These are phyloP conservation scores for Monomorium pharaonis DNA, from an alignment of 1,140 invertebrate species.

Conservation along the genomic window DNA sequence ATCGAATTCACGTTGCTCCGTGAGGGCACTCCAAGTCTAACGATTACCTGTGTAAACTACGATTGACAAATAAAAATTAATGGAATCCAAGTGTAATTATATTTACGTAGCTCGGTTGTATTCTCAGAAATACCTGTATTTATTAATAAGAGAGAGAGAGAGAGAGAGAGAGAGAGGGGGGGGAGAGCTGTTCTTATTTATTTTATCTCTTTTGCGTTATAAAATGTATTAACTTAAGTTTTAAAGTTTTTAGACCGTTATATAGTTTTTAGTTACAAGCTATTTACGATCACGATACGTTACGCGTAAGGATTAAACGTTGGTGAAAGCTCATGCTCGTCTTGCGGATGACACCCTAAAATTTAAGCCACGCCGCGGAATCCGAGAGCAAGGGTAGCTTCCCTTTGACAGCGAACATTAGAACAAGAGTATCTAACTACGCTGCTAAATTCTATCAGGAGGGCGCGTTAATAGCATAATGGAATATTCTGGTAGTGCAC, in stretches of 20 bases:
- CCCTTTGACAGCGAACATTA: constrained; percentile 32
- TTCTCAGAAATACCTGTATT: neutral
- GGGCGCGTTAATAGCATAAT: constrained; percentile 32
- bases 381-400: neutral
- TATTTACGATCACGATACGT: neutral
- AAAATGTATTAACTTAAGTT: neutral
- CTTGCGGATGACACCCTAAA: constrained; percentile 17
- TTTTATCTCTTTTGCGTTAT: neutral
- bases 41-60: neutral
- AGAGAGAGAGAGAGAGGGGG: too few species aligned
- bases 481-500: neutral
- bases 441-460: constrained; percentile 34
- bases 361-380: constrained; percentile 18
- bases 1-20: neutral
- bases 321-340: neutral
- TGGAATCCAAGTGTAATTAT: neutral
- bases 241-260: neutral
- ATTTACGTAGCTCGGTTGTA: neutral
- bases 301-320: neutral
- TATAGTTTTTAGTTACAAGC: neutral
- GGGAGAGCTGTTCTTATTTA: neutral
- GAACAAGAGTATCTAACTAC: constrained; percentile 34
- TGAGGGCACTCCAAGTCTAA: neutral
- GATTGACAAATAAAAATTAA: neutral
- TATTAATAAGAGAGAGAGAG: neutral